Percentiles rank a stretch among this genome's conserved stretches.
Evolutionary conservation across 2,888 invertebrate genomes (phyloP).

Genomic region (Portevinia maculata): DNA sequence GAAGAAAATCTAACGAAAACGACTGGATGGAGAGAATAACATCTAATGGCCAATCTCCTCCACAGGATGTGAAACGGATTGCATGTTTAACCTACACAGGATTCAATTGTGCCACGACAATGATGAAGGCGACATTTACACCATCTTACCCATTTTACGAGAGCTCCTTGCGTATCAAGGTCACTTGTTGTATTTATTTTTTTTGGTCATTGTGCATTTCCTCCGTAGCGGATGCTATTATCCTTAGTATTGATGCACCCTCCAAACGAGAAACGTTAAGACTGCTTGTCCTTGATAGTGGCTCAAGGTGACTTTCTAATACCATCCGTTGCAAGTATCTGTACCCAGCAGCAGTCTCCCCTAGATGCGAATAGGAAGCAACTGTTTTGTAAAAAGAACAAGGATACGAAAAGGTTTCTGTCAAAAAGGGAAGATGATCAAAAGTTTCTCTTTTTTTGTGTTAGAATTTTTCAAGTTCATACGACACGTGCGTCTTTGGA

Average conservation of each 20-base stretch:
- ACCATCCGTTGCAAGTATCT: constrained; percentile 5
- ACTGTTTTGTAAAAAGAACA: constrained; percentile 5
- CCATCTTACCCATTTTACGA: constrained; percentile 16
- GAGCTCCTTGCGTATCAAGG: constrained; percentile 47
- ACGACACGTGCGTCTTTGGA: constrained; percentile 16
- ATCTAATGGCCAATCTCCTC: constrained; percentile 66
- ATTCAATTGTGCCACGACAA: constrained; percentile 47
- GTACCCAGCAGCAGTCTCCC: neutral
- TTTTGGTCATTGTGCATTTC: constrained; percentile 31
- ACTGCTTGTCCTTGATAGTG: constrained; percentile 39
- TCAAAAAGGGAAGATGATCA: neutral
- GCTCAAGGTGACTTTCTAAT: constrained; percentile 57
- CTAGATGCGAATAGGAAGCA: neutral
- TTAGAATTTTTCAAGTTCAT: constrained; percentile 40
- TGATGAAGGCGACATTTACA: constrained; percentile 27
- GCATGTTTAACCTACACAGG: constrained; percentile 50
- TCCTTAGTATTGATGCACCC: constrained; percentile 30
- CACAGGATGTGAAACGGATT: constrained; percentile 67
- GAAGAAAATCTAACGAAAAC: neutral
- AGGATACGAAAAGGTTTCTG: neutral
- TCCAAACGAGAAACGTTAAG: constrained; percentile 17
- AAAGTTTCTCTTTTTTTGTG: neutral
- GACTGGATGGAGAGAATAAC: constrained; percentile 3
- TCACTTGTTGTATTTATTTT: constrained; percentile 13
- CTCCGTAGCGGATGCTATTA: constrained; percentile 40